Evolutionary conservation across 1,140 invertebrate species (phyloP), one percentile per base, ranked within the genome.

Genomic region (Gryllus bimaculatus): DNA sequence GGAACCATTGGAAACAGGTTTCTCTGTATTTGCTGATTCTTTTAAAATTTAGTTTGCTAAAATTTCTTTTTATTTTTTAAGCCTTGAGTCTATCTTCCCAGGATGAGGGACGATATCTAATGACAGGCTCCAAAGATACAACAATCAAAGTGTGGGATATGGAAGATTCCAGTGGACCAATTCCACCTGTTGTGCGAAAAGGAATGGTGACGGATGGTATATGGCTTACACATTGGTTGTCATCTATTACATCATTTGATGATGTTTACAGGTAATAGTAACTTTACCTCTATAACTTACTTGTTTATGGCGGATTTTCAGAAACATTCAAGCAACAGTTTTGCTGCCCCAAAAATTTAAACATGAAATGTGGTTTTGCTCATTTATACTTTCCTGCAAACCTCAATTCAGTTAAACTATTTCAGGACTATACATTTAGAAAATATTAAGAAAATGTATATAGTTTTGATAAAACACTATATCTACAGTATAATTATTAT

Each of bases 251-350:
- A 76, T 81, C 82, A 74, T 86, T 85, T 79, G 86, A 87, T 78
- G 84, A 88, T 83, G 84, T 83, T n/a, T 82, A 84, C 73, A 83
- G 83, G 85, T 86, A 84, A 82, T 78, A 76, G 49, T 76, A 8
- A 48, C 3, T 73, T 15, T 75, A 39, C n/a, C 1, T 21, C n/a
- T n/a, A 3, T 75, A 39, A 39, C 26, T 39, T 39, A 2, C 5
- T 39, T 5, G 26, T 39, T 39, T 39, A 39, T 39, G 1, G 26
- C 26, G 26, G 26, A 39, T 39, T 39, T 39, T 39, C 26, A 39
- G 26, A 39, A 39, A 39, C 26, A 39, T 39, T 39, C 26, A 39
- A 5, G 26, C 26, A 39, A 39, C 5, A 39, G 1, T 39, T 39
- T 39, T 39, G 26, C 26, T 39, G 1, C 26, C 26, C 26, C 1